These are phyloP conservation scores for Busseola fusca DNA, from an alignment of 2,888 invertebrate genomes.

Conservation along the genomic window DNA sequence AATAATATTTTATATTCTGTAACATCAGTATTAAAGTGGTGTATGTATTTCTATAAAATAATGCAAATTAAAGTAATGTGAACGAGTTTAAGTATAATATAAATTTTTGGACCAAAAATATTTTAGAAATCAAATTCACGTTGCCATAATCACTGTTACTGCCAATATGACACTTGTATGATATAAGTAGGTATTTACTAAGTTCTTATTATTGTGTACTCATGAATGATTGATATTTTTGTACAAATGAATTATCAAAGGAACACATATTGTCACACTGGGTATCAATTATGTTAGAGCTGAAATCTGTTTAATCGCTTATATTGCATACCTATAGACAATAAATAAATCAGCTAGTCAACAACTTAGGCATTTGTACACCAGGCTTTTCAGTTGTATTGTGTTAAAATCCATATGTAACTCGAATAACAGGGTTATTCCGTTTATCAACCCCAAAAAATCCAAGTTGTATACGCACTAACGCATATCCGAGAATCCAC, in stretches of 20 bases:
- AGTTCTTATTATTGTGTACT: slow-evolving; percentile 64
- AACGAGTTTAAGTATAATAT: slow-evolving; percentile 79
- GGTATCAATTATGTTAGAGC: slow-evolving; percentile 62
- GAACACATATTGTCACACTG: slow-evolving; percentile 56
- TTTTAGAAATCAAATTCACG: slow-evolving; percentile 86
- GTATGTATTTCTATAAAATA: slow-evolving; percentile 82
- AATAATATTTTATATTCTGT: slow-evolving; percentile 78
- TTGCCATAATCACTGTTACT: slow-evolving; percentile 87
- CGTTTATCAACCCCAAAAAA: neutral
- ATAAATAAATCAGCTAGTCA: slow-evolving; percentile 76
- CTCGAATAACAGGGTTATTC: slow-evolving; percentile 40
- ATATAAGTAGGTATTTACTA: slow-evolving; percentile 67
- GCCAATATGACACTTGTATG: slow-evolving; percentile 86
- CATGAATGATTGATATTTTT: slow-evolving; percentile 77
- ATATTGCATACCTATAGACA: slow-evolving; percentile 62
- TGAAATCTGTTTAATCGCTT: slow-evolving; percentile 62
- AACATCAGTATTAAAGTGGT: slow-evolving; percentile 88
- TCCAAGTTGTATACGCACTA: neutral
- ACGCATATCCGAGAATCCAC: too few relatives aligned
- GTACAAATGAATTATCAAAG: slow-evolving; percentile 74
- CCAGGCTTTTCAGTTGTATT: slow-evolving; percentile 61
- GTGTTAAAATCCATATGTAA: slow-evolving; percentile 50
- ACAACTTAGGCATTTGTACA: slow-evolving; percentile 71
- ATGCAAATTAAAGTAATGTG: slow-evolving; percentile 76
- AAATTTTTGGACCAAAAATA: slow-evolving; percentile 87